These are phyloP conservation scores for Pogonocichla stellata DNA, from an alignment of 2,113 vertebrate species.

Conservation along the genomic window DNA sequence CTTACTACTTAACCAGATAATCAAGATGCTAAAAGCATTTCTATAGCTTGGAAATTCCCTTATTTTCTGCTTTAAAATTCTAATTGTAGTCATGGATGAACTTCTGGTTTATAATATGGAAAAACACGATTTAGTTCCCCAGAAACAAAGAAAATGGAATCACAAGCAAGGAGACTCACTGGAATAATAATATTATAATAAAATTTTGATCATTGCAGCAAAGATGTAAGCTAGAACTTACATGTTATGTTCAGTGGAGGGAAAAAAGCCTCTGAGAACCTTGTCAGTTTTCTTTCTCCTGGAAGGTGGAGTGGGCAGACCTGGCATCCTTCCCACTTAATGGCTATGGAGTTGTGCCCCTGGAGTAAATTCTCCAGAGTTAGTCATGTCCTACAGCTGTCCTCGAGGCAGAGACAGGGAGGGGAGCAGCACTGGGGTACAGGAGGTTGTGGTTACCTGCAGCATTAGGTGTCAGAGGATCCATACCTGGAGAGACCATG, in stretches of 20 bases:
- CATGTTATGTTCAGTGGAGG: not conserved
- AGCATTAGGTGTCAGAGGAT: not conserved
- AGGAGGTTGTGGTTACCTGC: not conserved
- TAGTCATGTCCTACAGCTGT: not conserved
- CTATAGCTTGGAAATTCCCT: not conserved
- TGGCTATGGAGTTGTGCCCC: not conserved
- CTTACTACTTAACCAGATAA: constrained; percentile 45
- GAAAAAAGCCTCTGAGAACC: not conserved
- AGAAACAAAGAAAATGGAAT: not conserved
- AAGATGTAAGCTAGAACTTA: not conserved
- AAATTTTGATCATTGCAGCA: not conserved
- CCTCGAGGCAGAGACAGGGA: not conserved
- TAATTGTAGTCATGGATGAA: not conserved
- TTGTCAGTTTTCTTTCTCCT: not conserved
- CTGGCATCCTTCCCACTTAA: not conserved
- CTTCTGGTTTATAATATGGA: not conserved
- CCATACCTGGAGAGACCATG: rapidly evolving
- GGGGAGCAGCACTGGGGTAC: not conserved
- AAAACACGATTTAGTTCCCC: not conserved
- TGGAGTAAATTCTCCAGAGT: not conserved
- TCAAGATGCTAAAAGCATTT: constrained; percentile 22
- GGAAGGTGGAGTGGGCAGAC: not conserved
- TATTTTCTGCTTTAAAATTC: constrained; percentile 12
- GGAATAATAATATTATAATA: not conserved
- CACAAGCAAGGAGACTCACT: not conserved